These are phyloP conservation scores for Phenganax stokvisi DNA, from an alignment of 92 coral and sea anemone species.

Conservation along the genomic window DNA sequence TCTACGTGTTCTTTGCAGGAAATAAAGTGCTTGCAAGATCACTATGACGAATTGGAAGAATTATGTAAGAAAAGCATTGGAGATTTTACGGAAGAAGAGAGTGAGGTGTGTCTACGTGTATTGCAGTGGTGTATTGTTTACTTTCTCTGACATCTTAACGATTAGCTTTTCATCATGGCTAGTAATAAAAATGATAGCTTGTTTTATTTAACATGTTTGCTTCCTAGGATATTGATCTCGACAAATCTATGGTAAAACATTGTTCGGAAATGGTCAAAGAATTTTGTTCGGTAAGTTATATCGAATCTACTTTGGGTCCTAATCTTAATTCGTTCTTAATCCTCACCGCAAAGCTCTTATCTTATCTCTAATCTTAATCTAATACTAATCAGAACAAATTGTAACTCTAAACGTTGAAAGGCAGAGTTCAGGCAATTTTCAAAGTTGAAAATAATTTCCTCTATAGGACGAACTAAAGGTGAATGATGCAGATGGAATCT, in stretches of 20 bases:
- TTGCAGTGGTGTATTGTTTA: background rate
- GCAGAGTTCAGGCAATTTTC: too few species aligned
- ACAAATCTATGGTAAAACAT: slow-evolving; percentile 65
- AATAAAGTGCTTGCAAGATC: slow-evolving; percentile 76
- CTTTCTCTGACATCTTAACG: background rate
- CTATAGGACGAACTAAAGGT: slow-evolving; percentile 57
- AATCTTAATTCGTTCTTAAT: background rate
- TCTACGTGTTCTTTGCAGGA: slow-evolving; percentile 51
- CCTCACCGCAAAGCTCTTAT: background rate
- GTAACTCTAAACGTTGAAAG: too few species aligned
- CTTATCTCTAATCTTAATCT: too few species aligned
- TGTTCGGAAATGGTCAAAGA: slow-evolving; percentile 84
- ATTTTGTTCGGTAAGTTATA: slow-evolving; percentile 61
- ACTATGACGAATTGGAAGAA: slow-evolving; percentile 47
- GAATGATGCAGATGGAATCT: slow-evolving; percentile 73
- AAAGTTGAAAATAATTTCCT: background rate
- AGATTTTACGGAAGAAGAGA: slow-evolving; percentile 88
- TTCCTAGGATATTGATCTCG: slow-evolving; percentile 78
- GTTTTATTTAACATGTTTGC: background rate
- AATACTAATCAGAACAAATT: too few species aligned
- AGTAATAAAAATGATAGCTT: background rate
- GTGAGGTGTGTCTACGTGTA: slow-evolving; percentile 56
- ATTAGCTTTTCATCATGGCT: background rate
- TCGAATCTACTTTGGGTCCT: too few species aligned
- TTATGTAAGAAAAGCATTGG: slow-evolving; percentile 60